Evolutionary conservation across 2,113 vertebrate genomes (phyloP).

Genomic region (Tringa solitaria): DNA sequence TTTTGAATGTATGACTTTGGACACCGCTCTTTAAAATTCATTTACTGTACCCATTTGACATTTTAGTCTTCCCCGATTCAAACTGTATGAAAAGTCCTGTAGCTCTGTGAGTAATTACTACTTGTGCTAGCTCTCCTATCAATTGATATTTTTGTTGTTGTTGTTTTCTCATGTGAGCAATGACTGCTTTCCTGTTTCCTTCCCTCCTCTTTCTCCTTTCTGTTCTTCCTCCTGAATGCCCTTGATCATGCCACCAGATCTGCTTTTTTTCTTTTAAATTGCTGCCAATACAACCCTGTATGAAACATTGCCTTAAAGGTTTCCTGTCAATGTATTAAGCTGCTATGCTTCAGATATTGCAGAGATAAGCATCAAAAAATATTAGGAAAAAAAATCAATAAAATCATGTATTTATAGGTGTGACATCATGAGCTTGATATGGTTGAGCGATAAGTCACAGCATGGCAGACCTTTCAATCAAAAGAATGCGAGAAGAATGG

Average conservation of each 20-base stretch:
- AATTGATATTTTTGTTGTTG: background rate
- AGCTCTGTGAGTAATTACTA: background rate
- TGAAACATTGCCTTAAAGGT: background rate
- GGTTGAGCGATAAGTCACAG: background rate
- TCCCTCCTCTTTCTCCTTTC: background rate
- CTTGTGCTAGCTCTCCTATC: background rate
- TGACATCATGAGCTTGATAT: background rate
- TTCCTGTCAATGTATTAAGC: background rate
- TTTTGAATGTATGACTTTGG: background rate
- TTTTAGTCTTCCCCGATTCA: background rate
- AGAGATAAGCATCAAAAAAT: background rate
- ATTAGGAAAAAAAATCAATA: background rate
- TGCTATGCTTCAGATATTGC: background rate
- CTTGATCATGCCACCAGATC: background rate
- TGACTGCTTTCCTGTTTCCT: background rate
- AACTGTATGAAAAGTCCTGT: background rate
- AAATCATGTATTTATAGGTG: background rate
- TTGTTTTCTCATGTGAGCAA: background rate
- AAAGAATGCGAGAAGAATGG: background rate
- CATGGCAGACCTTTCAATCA: background rate
- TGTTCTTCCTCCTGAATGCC: background rate
- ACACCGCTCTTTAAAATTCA: background rate
- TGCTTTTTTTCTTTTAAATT: background rate
- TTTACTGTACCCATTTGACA: background rate
- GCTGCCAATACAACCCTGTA: background rate